Evolutionary conservation across 2,797 vertebrate genomes (phyloP), one percentile per base, ranked within the genome.

Genomic region (Eulemur albifrons): DNA sequence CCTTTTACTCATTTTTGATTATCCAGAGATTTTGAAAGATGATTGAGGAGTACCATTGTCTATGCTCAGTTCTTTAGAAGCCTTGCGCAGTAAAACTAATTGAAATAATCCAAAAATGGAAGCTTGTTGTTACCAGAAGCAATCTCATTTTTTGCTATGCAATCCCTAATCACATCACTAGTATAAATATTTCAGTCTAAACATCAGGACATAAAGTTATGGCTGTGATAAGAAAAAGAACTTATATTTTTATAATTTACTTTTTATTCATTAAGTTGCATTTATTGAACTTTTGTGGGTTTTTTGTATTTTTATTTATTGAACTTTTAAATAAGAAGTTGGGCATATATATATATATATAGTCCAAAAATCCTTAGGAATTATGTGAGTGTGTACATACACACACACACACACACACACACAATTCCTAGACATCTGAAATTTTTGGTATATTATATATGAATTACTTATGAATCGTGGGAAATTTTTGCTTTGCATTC

Each of bases 401-500:
- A 85, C 10, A 77, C n/a, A 69, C 17, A 70, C 52, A 69, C 14
- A 61, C 1, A 72, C n/a, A 69, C 17, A 70, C 52, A 69, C 14
- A 61, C 1, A 72, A 11, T 69, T 90, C 77, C 32, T 80, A 48
- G 38, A 25, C 79, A 59, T 93, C 38, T 82, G 15, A 25, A 81
- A 70, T 83, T 86, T 75, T 77, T 93, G 17, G 1, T 81, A 13
- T 87, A 45, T 81, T 81, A 75, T 48, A 63, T 84, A 50, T 73
- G 45, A 88, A 75, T 94, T 85, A 65, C 40, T 45, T 21, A 79
- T 82, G 67, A 85, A 43, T 82, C 70, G 40, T 27, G 76, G 59
- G 45, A 92, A 83, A 93, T 27, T 90, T 80, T 80, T 90, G 30
- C 43, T 92, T 95, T 92, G 65, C 17, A 32, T 89, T 87, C 23